Percentiles rank a stretch among this genome's conserved stretches.
Evolutionary conservation across 1,140 invertebrate species (phyloP).

Genomic region (Listronotus oregonensis): DNA sequence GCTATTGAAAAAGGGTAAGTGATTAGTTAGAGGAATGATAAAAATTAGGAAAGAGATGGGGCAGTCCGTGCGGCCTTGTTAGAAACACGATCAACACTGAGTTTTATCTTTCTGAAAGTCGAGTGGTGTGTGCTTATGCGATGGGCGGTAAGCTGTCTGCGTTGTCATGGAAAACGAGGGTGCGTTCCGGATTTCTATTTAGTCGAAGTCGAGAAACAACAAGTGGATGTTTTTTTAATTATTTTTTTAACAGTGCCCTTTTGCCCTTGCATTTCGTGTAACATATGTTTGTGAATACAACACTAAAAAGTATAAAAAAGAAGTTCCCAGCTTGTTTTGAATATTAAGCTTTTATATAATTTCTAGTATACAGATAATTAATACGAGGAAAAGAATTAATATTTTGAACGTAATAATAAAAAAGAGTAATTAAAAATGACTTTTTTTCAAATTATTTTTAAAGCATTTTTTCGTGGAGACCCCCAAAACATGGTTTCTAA

Average conservation of each 20-base stretch:
- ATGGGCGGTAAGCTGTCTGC: slow-evolving; percentile 23
- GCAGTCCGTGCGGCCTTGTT: slow-evolving; percentile 15
- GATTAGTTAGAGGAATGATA: background rate
- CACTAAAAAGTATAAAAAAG: too few species aligned
- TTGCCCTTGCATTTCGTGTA: too few species aligned
- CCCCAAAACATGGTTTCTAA: too few species aligned
- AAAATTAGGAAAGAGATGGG: slow-evolving; percentile 9
- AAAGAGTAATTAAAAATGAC: too few species aligned
- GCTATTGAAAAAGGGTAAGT: background rate
- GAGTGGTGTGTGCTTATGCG: slow-evolving; percentile 2
- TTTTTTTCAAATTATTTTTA: too few species aligned
- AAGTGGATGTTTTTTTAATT: background rate
- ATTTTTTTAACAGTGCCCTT: background rate
- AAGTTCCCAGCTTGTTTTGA: too few species aligned
- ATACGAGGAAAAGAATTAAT: too few species aligned
- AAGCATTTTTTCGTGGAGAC: too few species aligned
- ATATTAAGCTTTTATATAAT: too few species aligned
- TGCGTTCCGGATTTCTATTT: slow-evolving; percentile 19
- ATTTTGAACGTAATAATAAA: too few species aligned
- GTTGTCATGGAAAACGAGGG: slow-evolving; percentile 30
- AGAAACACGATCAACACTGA: slow-evolving; percentile 21
- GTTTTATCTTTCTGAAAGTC: slow-evolving; percentile 3
- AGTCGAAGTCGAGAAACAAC: background rate
- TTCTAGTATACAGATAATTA: too few species aligned
- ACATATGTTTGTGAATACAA: too few species aligned